These are phyloP conservation scores for Caenorhabditis wallacei DNA, from an alignment of 2,888 invertebrate genomes.

Conservation along the genomic window DNA sequence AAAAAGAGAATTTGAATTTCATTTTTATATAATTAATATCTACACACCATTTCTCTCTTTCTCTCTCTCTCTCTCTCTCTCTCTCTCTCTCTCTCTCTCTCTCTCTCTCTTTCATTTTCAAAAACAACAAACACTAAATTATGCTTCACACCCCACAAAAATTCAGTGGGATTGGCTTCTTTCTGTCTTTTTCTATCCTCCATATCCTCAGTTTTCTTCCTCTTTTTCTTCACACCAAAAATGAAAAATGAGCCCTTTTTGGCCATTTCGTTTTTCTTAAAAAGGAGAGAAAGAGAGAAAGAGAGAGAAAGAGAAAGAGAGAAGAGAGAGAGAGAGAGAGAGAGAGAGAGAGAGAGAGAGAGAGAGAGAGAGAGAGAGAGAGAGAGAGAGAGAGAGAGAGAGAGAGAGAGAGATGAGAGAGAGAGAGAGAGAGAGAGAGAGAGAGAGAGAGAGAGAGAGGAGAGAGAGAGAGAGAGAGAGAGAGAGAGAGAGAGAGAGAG, in stretches of 20 bases:
- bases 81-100: constrained; percentile 8
- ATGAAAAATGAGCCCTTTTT: constrained; percentile 52
- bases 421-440: too few relatives aligned
- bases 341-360: too few relatives aligned
- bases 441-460: too few relatives aligned
- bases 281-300: not conserved
- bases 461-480: too few relatives aligned
- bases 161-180: constrained; percentile 44
- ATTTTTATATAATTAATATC: too few relatives aligned
- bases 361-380: too few relatives aligned
- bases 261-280: constrained; percentile 2
- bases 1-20: too few relatives aligned
- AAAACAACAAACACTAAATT: constrained; percentile 59
- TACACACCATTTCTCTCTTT: too few relatives aligned
- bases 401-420: too few relatives aligned
- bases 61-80: not conserved
- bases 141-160: constrained; percentile 30
- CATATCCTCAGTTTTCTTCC: not conserved
- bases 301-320: not conserved
- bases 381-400: too few relatives aligned
- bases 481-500: too few relatives aligned
- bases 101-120: constrained; percentile 12
- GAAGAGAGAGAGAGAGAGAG: too few relatives aligned
- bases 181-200: not conserved
- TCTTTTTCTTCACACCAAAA: constrained; percentile 50